phyloP scores from a whole-genome alignment of 2,888 invertebrate genomes.

The Ichneumon xanthorius region DNA sequence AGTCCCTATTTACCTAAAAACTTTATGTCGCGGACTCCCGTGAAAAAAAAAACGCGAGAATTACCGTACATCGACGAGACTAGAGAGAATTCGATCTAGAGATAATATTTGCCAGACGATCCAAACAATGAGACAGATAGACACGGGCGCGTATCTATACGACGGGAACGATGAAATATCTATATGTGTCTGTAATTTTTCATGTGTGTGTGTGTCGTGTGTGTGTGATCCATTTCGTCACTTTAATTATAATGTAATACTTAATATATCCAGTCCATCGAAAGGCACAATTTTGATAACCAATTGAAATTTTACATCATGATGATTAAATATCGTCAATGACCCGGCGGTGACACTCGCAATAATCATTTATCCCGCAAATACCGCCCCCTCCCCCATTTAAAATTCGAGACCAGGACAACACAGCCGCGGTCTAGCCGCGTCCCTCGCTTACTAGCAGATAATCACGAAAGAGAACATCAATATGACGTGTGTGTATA shows the following conservation, averaged over 20 bases:
- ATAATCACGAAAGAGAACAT: slow-evolving; percentile 63
- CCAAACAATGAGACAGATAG: slow-evolving; percentile 33
- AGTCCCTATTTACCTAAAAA: slow-evolving; percentile 30
- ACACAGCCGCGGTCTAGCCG: slow-evolving; percentile 25
- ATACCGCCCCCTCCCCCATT: background rate
- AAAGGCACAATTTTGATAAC: slow-evolving; percentile 83
- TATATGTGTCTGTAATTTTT: slow-evolving; percentile 28
- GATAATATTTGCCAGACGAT: slow-evolving; percentile 46
- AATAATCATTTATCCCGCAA: background rate
- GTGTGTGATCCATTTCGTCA: slow-evolving; percentile 61
- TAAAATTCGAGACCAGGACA: slow-evolving; percentile 52
- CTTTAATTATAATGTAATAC: slow-evolving; percentile 78
- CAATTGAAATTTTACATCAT: slow-evolving; percentile 72
- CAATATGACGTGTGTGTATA: slow-evolving; percentile 63
- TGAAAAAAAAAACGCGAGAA: slow-evolving; percentile 19
- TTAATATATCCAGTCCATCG: slow-evolving; percentile 80
- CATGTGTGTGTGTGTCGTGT: slow-evolving; percentile 22
- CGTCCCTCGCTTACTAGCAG: slow-evolving; percentile 20
- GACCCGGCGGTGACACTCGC: slow-evolving; percentile 30
- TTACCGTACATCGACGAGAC: slow-evolving; percentile 12
- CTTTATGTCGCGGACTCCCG: slow-evolving; percentile 5
- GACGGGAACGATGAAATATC: slow-evolving; percentile 52
- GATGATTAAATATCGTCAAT: slow-evolving; percentile 39
- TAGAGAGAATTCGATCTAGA: background rate
- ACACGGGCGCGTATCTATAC: slow-evolving; percentile 24